phyloP scores from a whole-genome alignment of 2,888 invertebrate species.

The Antheraea assamensis region DNA sequence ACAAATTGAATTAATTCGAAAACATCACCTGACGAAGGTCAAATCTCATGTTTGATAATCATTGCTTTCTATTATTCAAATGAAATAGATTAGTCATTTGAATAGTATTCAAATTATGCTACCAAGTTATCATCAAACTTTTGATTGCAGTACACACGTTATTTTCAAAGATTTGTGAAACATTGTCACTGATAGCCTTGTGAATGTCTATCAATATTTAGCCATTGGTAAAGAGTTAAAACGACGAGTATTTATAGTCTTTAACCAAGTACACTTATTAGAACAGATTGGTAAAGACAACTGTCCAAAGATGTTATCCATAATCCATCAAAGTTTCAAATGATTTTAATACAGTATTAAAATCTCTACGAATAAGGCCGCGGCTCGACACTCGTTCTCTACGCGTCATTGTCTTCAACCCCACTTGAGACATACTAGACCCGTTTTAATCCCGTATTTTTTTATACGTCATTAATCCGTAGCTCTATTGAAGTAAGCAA shows the following conservation, averaged over 20 bases:
- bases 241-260: background rate
- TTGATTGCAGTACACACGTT: background rate
- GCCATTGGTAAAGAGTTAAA: background rate
- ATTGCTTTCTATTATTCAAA: too few species aligned
- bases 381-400: slow-evolving; percentile 11
- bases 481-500: background rate
- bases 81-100: too few species aligned
- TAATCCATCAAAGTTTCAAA: background rate
- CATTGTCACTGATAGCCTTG: background rate
- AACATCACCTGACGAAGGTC: too few species aligned
- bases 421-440: slow-evolving; percentile 31
- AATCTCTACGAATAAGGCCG: slow-evolving; percentile 2
- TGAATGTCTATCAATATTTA: background rate
- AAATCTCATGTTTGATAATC: too few species aligned
- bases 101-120: background rate
- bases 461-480: background rate
- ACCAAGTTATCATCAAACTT: background rate
- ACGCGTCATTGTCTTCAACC: slow-evolving; percentile 31
- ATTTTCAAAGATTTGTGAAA: background rate
- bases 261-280: background rate
- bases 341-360: background rate
- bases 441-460: slow-evolving; percentile 35
- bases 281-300: background rate
- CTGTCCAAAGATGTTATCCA: background rate
- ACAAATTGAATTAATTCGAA: too few species aligned